Evolutionary conservation across 2,113 vertebrate genomes (phyloP), one percentile per base, ranked within the genome.

Genomic region (Rattus rattus): DNA sequence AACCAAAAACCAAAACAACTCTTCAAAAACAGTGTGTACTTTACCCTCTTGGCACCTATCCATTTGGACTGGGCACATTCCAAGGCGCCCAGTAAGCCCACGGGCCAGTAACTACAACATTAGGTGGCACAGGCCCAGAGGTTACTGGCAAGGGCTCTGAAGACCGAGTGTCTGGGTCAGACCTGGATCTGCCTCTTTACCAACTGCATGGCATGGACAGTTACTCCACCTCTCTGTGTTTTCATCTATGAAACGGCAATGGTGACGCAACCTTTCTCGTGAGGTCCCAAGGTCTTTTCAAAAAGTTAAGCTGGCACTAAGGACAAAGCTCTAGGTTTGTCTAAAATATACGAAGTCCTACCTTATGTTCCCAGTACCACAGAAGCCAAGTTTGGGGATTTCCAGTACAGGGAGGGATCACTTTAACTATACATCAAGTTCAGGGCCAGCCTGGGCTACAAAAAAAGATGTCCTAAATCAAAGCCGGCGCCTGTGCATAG

Each of bases 11-110:
- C 43, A 39, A 5, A 85, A 20, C 39, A 94, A 83, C 26, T 91
- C 70, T 94, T 96, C 36, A 70, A 76, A 96, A 96, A 75, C 70
- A 61, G n/a, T 75, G 70, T 75, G n/a, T 59, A 61, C 26, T 30
- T 75, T 39, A 89, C n/a, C 75, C 9, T 20, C 30, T 14, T 5
- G 13, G 91, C 43, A 65, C 67, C 49, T 30, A 84, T 65, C 30
- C 22, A 0, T 75, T 84, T 84, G 69, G 81, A 77, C 26, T 52
- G 59, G 79, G 33, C 14, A 76, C n/a, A 9, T 77, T 83, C 69
- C 75, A 77, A 77, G 75, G 49, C 0, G 7, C 36, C 59, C 39
- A 59, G 12, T 20, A 65, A 84, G 49, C 28, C 69, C 70, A 84
- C 2, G 1, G 54, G 9, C 47, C 30, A 39, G 5, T 79, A 52